Conservation (phyloP, 2,797 vertebrate species). For the Acipenser oxyrinchus region DNA sequence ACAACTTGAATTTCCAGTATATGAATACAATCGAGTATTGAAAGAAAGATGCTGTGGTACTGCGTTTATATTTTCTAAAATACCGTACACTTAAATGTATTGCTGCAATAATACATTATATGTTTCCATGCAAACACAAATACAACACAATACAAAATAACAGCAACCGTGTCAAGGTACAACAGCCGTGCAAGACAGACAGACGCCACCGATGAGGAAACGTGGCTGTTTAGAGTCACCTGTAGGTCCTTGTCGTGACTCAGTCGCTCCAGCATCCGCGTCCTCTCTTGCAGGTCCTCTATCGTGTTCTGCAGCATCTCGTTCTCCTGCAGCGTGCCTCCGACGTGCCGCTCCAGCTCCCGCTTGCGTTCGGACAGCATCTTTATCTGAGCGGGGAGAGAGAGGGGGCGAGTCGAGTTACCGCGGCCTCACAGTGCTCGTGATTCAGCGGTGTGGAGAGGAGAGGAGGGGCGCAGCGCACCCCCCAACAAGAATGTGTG, state of each 20-base stretch:
- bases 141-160: no score
- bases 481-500: slow-evolving; percentile 43
- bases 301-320: slow-evolving; percentile 80
- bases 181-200: no score
- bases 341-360: slow-evolving; percentile 79
- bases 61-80: no score
- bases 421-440: not conserved
- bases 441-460: slow-evolving; percentile 1
- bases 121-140: no score
- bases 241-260: slow-evolving; percentile 86
- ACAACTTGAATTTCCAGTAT: no score
- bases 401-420: not conserved
- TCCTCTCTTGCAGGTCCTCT: slow-evolving; percentile 80
- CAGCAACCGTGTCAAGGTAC: no score
- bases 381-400: slow-evolving; percentile 73
- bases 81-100: no score
- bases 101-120: no score
- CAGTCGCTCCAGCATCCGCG: slow-evolving; percentile 79
- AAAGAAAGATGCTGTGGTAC: no score
- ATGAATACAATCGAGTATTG: no score
- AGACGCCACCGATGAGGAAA: no score
- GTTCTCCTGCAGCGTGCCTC: slow-evolving; percentile 79
- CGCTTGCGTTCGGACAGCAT: slow-evolving; percentile 88
- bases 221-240: slow-evolving; percentile 47
- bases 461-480: not conserved